A percentile compares a stretch with the other conserved stretches of the same genome.
These are phyloP conservation scores for Eulemur rufifrons DNA, from an alignment of 2,113 vertebrate species.

Conservation along the genomic window DNA sequence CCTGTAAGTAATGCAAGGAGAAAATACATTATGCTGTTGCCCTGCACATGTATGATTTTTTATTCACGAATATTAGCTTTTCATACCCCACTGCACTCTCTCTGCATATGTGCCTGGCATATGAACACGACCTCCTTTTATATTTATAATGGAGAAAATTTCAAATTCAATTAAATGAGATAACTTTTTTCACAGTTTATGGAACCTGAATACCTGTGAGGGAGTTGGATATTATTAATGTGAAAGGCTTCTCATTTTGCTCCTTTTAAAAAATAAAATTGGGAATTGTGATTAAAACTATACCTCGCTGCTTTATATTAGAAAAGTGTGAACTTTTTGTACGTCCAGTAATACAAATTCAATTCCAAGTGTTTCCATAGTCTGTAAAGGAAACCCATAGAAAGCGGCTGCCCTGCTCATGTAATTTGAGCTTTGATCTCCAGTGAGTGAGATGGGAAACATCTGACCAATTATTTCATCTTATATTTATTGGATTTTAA, in stretches of 20 bases:
- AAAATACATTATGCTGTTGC: neutral
- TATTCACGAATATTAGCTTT: conserved; percentile 41
- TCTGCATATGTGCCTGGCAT: conserved; percentile 36
- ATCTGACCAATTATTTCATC: conserved; percentile 4
- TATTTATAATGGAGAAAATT: conserved; percentile 63
- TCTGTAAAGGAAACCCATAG: neutral
- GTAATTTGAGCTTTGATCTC: neutral
- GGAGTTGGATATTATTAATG: conserved; percentile 54
- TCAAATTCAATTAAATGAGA: conserved; percentile 61
- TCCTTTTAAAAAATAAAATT: conserved; percentile 61
- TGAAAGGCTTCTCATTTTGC: conserved; percentile 52
- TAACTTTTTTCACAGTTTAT: conserved; percentile 65
- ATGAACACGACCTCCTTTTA: neutral
- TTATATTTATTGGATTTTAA: neutral
- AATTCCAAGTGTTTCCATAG: conserved; percentile 13
- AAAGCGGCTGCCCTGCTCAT: neutral
- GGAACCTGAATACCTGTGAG: conserved; percentile 26
- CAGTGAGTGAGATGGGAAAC: neutral
- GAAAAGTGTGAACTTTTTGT: conserved; percentile 20
- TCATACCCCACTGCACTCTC: conserved; percentile 26
- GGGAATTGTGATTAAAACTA: conserved; percentile 74
- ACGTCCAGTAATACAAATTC: neutral
- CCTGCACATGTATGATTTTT: conserved; percentile 47
- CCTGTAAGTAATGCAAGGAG: conserved; percentile 89
- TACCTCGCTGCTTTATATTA: conserved; percentile 49